Conservation (phyloP, 2,888 invertebrate species). For the Lasiommata megera region DNA sequence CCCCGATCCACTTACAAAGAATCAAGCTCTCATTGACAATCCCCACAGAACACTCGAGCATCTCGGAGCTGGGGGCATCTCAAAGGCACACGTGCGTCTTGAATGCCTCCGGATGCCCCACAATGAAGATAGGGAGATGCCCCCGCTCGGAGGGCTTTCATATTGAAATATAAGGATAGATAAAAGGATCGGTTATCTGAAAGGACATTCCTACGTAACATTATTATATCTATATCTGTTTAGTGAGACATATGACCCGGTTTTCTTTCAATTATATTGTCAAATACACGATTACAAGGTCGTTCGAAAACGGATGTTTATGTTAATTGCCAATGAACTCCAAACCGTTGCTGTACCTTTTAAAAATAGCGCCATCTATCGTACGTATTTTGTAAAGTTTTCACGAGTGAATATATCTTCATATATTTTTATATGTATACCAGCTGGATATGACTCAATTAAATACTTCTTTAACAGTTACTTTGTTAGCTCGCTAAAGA, state of each 20-base stretch:
- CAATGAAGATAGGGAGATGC: conserved; percentile 47
- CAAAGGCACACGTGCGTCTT: conserved; percentile 69
- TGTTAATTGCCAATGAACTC: no score
- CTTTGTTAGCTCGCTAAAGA: no score
- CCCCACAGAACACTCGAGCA: conserved; percentile 30
- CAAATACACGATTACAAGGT: no score
- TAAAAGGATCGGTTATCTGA: conserved; percentile 3
- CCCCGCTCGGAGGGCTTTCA: conserved; percentile 25
- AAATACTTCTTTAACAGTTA: no score
- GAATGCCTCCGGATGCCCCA: conserved; percentile 70
- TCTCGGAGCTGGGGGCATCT: conserved; percentile 46
- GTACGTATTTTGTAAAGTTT: no score
- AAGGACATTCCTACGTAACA: background rate
- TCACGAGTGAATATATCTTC: no score
- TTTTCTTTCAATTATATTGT: no score
- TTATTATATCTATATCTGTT: background rate
- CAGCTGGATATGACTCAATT: no score
- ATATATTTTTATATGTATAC: no score
- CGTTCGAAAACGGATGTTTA: no score
- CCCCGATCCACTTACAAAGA: conserved; percentile 15
- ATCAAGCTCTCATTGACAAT: conserved; percentile 24
- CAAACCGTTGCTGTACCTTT: background rate
- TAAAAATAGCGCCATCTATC: no score
- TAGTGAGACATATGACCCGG: background rate
- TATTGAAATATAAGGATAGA: conserved; percentile 24